Base-by-base conservation (phyloP, 2,888 invertebrate genomes). In the Latrodectus hesperus region DNA sequence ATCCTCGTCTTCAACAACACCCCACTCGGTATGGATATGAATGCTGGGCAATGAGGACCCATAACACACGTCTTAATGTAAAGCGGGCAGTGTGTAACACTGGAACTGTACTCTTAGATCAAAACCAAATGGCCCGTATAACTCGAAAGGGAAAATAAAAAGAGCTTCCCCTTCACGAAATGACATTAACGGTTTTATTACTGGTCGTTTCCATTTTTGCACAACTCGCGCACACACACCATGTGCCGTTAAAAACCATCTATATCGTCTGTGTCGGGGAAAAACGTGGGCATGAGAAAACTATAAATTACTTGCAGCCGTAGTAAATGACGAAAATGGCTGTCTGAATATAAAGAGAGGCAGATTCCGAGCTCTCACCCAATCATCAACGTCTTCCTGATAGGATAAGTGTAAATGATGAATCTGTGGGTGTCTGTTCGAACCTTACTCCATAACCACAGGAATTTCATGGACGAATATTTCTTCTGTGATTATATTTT, bases 171-270 rank as follows among this genome's bases (percentile, higher is more conserved):
- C 82, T 17, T 11, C 53, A 17, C 55, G 17, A 77, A 72, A 84
- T 65, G 84, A 84, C 77, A 84, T 84, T 84, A 84, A 84, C 75
- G 84, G 60, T 77, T 84, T 84, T 84, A 84, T 84, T 72, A 65
- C 80, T 60, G 77, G 76, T 77, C 84, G 82, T 83, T 75, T 83
- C 82, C 82, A 83, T 83, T 83, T 83, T 83, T 83, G 75, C 80
- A 65, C 51, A 53, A 38, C 73, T 74, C 26, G 60, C 26, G 74
- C 60, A 22, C 26, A 55, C 60, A 22, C 16, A 10, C 75, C 60
- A 60, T 49, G 68, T 49, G 68, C 77, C 84, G 84, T 84, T 84
- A 84, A 84, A 84, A 84, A 77, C 84, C 77, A 77, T 84, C 84
- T 76, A 60, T 74, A 14, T 64, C 60, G 80, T 49, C 38, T 22